Conservation (phyloP, 2,797 vertebrate species). For the Oreortyx pictus region DNA sequence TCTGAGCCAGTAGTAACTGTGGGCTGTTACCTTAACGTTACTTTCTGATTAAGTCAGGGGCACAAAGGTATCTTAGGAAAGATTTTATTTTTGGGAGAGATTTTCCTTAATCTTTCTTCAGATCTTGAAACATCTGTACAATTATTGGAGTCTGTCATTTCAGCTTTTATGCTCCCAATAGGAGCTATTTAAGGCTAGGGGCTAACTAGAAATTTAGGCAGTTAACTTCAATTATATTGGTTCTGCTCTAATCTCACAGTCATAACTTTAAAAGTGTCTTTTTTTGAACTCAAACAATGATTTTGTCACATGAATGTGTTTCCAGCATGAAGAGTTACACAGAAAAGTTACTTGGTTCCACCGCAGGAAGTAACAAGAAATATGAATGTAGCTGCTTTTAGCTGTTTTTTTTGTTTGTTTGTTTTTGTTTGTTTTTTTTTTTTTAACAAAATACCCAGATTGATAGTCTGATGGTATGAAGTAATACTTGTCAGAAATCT, state of each 20-base stretch:
- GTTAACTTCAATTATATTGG: conserved; percentile 62
- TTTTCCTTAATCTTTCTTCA: conserved; percentile 41
- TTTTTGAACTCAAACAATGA: conserved; percentile 10
- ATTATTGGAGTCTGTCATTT: conserved; percentile 46
- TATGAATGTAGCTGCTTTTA: not conserved
- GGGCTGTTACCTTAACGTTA: not conserved
- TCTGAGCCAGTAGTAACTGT: not conserved
- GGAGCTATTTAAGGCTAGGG: conserved; percentile 50
- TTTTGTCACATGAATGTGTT: not conserved
- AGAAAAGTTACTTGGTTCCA: not conserved
- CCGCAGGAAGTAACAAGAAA: not conserved
- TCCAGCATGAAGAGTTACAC: not conserved
- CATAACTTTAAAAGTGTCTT: conserved; percentile 38
- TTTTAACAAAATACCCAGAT: not conserved
- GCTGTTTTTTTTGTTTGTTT: not conserved
- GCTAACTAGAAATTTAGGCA: conserved; percentile 59
- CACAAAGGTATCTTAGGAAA: not conserved
- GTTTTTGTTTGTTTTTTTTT: not conserved
- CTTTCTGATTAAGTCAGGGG: not conserved
- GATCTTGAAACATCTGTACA: conserved; percentile 39
- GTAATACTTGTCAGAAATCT: not conserved
- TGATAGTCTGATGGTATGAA: not conserved
- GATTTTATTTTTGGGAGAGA: conserved; percentile 5
- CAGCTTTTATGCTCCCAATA: conserved; percentile 43
- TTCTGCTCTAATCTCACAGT: conserved; percentile 35